These are phyloP conservation scores for Triplophysa dalaica DNA, from an alignment of 2,113 vertebrate genomes.

Conservation along the genomic window DNA sequence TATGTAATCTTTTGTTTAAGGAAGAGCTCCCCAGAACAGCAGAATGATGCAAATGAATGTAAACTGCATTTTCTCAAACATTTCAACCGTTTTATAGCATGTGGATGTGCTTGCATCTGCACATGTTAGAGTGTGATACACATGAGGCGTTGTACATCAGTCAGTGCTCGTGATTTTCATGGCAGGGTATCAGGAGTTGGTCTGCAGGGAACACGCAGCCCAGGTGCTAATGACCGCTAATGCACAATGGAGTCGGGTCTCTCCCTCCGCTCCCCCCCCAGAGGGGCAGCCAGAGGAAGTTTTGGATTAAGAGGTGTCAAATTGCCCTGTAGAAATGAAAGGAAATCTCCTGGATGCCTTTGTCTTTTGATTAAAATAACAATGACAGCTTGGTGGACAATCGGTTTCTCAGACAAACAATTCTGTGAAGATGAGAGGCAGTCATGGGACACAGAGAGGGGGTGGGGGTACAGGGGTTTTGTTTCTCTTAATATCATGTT, in stretches of 20 bases:
- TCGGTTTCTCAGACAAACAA: slow-evolving; percentile 46
- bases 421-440: slow-evolving; percentile 29
- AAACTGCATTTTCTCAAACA: no score
- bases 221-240: slow-evolving; percentile 60
- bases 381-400: slow-evolving; percentile 49
- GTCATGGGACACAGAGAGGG: neutral
- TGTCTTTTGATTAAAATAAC: slow-evolving; percentile 58
- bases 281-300: slow-evolving; percentile 44
- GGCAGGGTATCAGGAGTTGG: slow-evolving; percentile 19
- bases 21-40: neutral
- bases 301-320: slow-evolving; percentile 53
- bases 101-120: neutral
- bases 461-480: neutral
- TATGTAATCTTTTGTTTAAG: neutral
- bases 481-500: slow-evolving; percentile 13
- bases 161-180: slow-evolving; percentile 39
- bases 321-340: slow-evolving; percentile 40
- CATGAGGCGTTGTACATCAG: neutral
- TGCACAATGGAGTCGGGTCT: slow-evolving; percentile 51
- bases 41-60: neutral
- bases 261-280: slow-evolving; percentile 6
- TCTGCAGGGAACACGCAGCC: slow-evolving; percentile 48
- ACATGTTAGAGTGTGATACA: neutral
- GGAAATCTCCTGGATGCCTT: slow-evolving; percentile 33
- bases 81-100: neutral